A percentile compares a stretch with the other conserved stretches of the same genome.
Conservation (phyloP, 2,113 vertebrate species). For the Neofelis nebulosa region DNA sequence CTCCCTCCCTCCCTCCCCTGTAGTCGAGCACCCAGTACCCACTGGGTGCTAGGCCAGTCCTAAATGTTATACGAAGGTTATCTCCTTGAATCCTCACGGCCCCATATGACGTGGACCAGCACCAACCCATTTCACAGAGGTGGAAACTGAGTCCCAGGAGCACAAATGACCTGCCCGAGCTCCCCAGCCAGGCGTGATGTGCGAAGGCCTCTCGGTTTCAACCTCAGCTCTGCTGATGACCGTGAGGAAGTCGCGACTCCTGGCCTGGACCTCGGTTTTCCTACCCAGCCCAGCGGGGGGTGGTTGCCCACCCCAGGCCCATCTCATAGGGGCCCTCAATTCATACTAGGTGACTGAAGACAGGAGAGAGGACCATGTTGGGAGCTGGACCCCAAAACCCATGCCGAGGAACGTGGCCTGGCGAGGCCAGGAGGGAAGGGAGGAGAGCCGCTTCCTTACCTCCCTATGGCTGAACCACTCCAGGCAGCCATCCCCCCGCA, state of each 20-base stretch:
- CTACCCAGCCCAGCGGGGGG: not conserved
- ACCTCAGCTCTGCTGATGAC: not conserved
- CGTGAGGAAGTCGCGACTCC: not conserved
- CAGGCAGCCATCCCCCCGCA: slow-evolving; percentile 70
- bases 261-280: not conserved
- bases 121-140: not conserved
- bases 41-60: not conserved
- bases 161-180: not conserved
- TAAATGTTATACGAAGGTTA: not conserved
- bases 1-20: not conserved
- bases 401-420: not conserved
- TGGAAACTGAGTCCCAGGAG: not conserved
- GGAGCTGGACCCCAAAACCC: not conserved
- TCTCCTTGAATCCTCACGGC: not conserved
- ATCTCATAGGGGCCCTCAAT: not conserved
- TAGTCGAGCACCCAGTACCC: not conserved
- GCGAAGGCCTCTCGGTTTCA: not conserved
- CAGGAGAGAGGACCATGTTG: not conserved
- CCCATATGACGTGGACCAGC: not conserved
- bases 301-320: not conserved
- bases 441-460: not conserved
- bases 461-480: slow-evolving; percentile 72
- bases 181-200: not conserved
- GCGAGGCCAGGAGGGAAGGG: not conserved
- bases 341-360: not conserved